Evolutionary conservation across 2,888 invertebrate species (phyloP), one percentile per base, ranked within the genome.

Genomic region (Polymixis flavicincta): DNA sequence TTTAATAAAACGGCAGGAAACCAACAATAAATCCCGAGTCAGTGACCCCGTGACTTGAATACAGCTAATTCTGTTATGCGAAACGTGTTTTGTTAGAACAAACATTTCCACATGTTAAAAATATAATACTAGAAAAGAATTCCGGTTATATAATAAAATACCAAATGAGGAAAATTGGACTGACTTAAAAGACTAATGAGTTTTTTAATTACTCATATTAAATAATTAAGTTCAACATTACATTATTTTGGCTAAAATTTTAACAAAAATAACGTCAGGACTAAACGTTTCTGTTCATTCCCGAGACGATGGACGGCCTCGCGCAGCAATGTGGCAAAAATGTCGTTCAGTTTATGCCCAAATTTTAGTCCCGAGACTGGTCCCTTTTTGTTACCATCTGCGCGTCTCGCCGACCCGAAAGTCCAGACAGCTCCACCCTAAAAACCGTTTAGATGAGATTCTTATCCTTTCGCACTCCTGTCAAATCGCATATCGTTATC

Each of bases 341-440:
- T 96, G 95, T 93, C 94, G 95, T 95, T 95, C 96, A 95, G 96
- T 95, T 95, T 96, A 95, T 95, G 92, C 95, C 95, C 93, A 93
- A 96, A 95, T 94, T 94, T 94, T 93, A 91, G 93, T 92, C 94
- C 92, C 90, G 94, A 57, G 66, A 92, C 94, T 92, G 92, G 93
- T 94, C 94, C 95, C 95, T 96, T 96, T 96, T 95, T 96, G 95
- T 95, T 94, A 90, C 93, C 96, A 96, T 96, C 96, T 96, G 96
- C 96, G 93, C 93, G 92, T 91, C 92, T 92, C 91, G 91, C 90
- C 93, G 92, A 89, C 92, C 93, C 93, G 89, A 94, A 93, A 93
- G 91, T 95, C 95, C 95, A 96, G 95, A 96, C 96, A 95, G 95
- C 96, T 96, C 96, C 96, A 96, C 96, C 96, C 96, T 96, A 95